A percentile compares a stretch with the other conserved stretches of the same genome.
Evolutionary conservation across 64 coral and sea anemone species (phyloP).

Genomic region (Acropora tenuis): DNA sequence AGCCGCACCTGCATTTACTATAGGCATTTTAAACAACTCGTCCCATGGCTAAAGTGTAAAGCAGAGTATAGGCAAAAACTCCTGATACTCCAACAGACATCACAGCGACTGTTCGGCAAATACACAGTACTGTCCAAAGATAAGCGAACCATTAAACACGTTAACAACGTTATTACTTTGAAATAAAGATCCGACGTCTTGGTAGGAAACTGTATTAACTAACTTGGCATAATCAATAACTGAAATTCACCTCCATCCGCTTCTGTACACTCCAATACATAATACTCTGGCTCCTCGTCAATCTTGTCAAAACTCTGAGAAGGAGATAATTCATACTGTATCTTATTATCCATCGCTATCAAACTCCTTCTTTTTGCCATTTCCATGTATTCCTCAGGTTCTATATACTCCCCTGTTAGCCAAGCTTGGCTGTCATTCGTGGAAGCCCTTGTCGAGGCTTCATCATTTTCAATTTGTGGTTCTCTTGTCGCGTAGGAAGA

Average conservation of each 20-base stretch:
- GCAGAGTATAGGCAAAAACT: too few species aligned
- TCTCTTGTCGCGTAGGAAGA: not conserved
- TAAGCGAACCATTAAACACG: too few species aligned
- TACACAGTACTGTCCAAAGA: too few species aligned
- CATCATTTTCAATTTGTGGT: not conserved
- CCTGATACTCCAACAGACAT: too few species aligned
- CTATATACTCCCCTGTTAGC: not conserved
- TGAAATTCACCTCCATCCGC: not conserved
- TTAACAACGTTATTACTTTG: too few species aligned
- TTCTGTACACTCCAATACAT: not conserved
- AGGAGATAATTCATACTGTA: not conserved
- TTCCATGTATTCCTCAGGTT: conserved; percentile 18
- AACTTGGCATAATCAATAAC: not conserved
- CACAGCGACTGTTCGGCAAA: too few species aligned
- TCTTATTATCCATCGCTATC: not conserved
- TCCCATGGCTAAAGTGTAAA: too few species aligned
- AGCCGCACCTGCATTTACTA: too few species aligned
- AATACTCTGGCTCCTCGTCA: conserved; percentile 18
- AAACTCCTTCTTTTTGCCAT: conserved; percentile 38
- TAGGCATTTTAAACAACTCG: too few species aligned
- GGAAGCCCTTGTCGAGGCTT: not conserved
- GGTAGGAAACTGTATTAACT: too few species aligned
- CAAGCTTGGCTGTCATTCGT: not conserved
- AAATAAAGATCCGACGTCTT: too few species aligned
- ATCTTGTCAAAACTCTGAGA: not conserved